Evolutionary conservation across 2,113 vertebrate species (phyloP).

Genomic region (Macrotus californicus): DNA sequence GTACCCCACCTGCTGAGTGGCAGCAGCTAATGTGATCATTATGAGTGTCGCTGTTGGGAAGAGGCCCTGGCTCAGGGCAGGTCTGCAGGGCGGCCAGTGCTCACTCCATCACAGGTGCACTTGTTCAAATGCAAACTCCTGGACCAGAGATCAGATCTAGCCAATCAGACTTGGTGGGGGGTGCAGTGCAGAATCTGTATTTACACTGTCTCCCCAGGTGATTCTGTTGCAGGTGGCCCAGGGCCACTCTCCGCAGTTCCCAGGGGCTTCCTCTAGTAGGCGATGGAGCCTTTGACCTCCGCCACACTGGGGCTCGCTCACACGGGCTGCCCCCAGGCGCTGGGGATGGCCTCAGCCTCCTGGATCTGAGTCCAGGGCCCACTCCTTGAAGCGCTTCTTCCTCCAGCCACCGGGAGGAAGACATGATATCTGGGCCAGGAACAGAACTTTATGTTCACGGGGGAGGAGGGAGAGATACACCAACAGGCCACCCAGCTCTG

Average conservation of each 20-base stretch:
- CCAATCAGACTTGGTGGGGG: neutral
- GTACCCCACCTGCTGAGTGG: neutral
- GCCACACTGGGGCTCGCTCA: fast-evolving
- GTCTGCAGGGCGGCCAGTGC: fast-evolving
- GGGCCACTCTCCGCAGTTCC: neutral
- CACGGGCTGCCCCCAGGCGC: neutral
- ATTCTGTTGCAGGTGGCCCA: neutral
- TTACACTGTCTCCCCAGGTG: neutral
- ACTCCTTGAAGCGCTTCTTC: neutral
- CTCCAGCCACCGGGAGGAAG: neutral
- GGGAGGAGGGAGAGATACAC: neutral
- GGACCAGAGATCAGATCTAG: neutral
- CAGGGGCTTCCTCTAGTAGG: too few relatives aligned
- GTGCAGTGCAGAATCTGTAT: neutral
- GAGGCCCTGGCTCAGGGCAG: neutral
- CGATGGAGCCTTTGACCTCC: neutral
- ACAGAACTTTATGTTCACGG: neutral
- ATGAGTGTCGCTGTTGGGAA: neutral
- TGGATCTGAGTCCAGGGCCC: neutral
- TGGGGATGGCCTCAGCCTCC: neutral
- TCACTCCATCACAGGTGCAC: fast-evolving
- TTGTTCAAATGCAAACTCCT: neutral
- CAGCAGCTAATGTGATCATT: fast-evolving
- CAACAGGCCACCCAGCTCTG: neutral
- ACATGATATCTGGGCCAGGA: neutral